Evolutionary conservation across 23 tunicate genomes (phyloP).

Genomic region (Corella eumyota): DNA sequence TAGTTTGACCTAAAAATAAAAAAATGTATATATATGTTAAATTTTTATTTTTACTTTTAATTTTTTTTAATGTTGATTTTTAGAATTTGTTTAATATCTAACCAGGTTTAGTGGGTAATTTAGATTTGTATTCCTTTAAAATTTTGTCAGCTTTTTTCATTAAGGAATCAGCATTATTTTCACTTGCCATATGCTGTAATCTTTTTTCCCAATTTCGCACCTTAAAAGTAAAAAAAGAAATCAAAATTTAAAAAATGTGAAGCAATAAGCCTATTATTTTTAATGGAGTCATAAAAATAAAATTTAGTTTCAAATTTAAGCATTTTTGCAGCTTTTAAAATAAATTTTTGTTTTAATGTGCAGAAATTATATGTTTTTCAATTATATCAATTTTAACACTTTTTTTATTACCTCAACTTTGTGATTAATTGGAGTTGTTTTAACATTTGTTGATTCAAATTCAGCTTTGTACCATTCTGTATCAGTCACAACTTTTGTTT

Average conservation of each 20-base stretch:
- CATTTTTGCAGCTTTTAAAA: no score
- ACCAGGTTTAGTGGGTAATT: conserved; percentile 68
- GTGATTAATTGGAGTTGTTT: conserved; percentile 18
- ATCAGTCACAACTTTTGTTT: conserved; percentile 44
- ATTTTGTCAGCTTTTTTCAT: conserved; percentile 33
- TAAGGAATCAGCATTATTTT: conserved; percentile 32
- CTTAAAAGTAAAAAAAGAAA: conserved; percentile 7
- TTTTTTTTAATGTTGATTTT: background rate
- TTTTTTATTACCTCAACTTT: conserved; percentile 63
- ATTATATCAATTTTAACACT: no score
- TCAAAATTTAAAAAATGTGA: no score
- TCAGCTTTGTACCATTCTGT: conserved; percentile 83
- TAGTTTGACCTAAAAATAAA: conserved; percentile 36
- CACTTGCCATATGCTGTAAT: conserved; percentile 77
- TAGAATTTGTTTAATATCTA: background rate
- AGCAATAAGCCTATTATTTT: no score
- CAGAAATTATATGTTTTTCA: no score
- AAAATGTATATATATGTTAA: background rate
- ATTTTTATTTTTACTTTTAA: background rate
- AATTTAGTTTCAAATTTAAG: no score
- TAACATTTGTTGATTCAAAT: conserved; percentile 52
- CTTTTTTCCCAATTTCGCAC: conserved; percentile 91
- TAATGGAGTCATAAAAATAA: no score
- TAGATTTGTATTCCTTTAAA: conserved; percentile 28
- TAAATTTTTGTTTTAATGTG: no score